A percentile compares a stretch with the other conserved stretches of the same genome.
Conservation (phyloP, 2,888 invertebrate genomes). For the Fragum sueziense region DNA sequence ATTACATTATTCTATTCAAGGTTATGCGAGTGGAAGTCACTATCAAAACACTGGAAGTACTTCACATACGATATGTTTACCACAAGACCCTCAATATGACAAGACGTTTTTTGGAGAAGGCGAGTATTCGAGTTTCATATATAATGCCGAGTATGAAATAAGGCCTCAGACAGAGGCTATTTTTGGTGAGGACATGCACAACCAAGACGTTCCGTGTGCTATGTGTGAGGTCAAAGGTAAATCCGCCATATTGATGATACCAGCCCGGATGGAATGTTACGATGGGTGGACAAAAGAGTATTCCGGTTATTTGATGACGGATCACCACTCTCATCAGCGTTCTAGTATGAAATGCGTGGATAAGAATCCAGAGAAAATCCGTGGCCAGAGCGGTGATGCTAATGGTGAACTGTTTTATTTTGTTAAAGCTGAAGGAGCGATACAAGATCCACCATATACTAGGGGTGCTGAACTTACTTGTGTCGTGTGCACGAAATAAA, state of each 20-base stretch:
- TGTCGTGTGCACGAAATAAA: not conserved
- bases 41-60: not conserved
- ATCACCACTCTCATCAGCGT: not conserved
- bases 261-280: constrained; percentile 13
- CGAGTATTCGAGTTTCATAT: not conserved
- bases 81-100: constrained; percentile 10
- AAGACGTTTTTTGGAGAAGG: not conserved
- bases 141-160: not conserved
- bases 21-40: constrained; percentile 15
- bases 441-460: not conserved
- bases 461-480: not conserved
- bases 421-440: not conserved
- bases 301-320: constrained; percentile 15
- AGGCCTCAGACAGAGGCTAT: not conserved
- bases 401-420: constrained; percentile 11
- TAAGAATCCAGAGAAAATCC: not conserved
- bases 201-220: constrained; percentile 15
- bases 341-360: constrained; percentile 3
- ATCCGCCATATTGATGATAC: constrained; percentile 9
- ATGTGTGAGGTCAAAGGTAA: not conserved
- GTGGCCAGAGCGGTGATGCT: not conserved
- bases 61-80: constrained; percentile 5
- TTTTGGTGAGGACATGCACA: not conserved
- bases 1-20: too few species aligned
- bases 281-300: constrained; percentile 16